A percentile compares a stretch with the other conserved stretches of the same genome.
Evolutionary conservation across 2,888 invertebrate genomes (phyloP).

Genomic region (Andrena dorsata): DNA sequence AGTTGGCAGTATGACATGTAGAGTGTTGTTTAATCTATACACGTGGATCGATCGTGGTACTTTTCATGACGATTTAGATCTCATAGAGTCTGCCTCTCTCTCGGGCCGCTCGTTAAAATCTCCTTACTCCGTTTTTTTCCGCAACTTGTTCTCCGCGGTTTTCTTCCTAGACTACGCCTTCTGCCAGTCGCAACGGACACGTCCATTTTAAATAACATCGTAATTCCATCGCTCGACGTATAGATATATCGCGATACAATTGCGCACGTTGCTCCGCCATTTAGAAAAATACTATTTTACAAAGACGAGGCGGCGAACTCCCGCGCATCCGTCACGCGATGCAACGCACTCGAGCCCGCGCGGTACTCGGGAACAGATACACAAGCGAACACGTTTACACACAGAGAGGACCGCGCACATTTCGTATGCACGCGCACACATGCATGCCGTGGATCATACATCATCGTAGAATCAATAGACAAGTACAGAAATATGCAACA

Average conservation of each 20-base stretch:
- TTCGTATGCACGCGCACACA: background rate
- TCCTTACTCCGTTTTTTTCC: background rate
- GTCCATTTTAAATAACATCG: conserved; percentile 24
- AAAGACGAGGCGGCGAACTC: conserved; percentile 63
- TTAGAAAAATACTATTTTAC: conserved; percentile 83
- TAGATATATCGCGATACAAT: conserved; percentile 37
- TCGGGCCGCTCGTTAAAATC: conserved; percentile 2
- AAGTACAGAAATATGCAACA: conserved; percentile 39
- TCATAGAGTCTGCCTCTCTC: conserved; percentile 1
- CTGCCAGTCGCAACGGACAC: background rate
- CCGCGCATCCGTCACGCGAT: conserved; percentile 32
- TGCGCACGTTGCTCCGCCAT: conserved; percentile 70
- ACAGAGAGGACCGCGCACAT: background rate
- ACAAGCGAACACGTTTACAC: conserved; percentile 42
- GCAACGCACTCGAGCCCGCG: conserved; percentile 39
- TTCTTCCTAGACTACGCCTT: conserved; percentile 3
- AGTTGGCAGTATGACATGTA: conserved; percentile 68
- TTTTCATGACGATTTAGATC: conserved; percentile 33
- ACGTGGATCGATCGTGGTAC: conserved; percentile 61
- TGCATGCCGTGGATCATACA: conserved; percentile 31
- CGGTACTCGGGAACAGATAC: conserved; percentile 51
- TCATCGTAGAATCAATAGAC: conserved; percentile 43
- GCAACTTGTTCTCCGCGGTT: background rate
- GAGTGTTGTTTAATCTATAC: conserved; percentile 69
- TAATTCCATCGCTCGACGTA: conserved; percentile 20